Percentiles rank a stretch among this genome's conserved stretches.
These are phyloP conservation scores for Noctilio leporinus DNA, from an alignment of 2,113 vertebrate genomes.

Conservation along the genomic window DNA sequence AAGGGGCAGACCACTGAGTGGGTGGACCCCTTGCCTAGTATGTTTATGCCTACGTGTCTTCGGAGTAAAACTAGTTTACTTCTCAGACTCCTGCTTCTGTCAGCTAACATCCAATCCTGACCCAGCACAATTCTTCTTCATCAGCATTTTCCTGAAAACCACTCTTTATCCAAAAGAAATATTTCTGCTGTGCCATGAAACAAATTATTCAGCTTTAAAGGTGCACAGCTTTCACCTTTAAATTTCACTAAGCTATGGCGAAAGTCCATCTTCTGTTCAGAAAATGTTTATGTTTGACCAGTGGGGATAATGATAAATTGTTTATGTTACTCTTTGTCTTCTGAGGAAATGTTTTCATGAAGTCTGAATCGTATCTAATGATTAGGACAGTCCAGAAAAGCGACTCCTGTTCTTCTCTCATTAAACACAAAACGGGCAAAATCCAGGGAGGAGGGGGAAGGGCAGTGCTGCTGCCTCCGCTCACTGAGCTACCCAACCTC, in stretches of 20 bases:
- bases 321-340: slow-evolving; percentile 39
- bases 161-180: slow-evolving; percentile 46
- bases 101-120: neutral
- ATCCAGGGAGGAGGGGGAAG: neutral
- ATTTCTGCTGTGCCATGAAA: slow-evolving; percentile 54
- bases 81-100: neutral
- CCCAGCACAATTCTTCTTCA: neutral
- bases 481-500: neutral
- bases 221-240: slow-evolving; percentile 13
- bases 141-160: slow-evolving; percentile 47
- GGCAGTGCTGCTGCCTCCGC: rapidly evolving
- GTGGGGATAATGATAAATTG: slow-evolving; percentile 37
- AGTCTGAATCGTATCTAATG: slow-evolving; percentile 15
- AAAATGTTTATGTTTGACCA: slow-evolving; percentile 48
- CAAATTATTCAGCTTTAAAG: slow-evolving; percentile 49
- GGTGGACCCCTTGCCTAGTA: neutral
- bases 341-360: slow-evolving; percentile 28
- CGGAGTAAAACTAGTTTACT: neutral
- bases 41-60: neutral
- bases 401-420: neutral
- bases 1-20: rapidly evolving
- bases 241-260: slow-evolving; percentile 21
- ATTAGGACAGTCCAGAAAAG: neutral
- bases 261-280: slow-evolving; percentile 6
- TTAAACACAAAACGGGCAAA: neutral